phyloP scores from a whole-genome alignment of 2,797 vertebrate species.

The Merluccius polli region DNA sequence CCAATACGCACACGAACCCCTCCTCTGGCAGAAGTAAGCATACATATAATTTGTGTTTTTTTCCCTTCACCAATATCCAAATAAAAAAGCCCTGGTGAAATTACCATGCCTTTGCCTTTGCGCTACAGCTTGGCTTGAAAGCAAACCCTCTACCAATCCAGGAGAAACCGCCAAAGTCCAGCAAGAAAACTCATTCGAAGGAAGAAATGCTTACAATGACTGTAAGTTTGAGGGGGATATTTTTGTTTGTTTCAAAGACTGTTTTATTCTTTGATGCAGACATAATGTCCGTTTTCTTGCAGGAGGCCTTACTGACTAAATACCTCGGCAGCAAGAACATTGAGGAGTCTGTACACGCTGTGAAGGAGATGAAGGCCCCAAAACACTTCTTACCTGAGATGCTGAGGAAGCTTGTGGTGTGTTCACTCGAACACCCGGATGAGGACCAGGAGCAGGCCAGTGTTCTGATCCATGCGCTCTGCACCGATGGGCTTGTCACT shows the following conservation, averaged over 20 bases:
- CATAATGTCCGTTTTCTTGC: not conserved
- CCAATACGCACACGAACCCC: constrained; percentile 86
- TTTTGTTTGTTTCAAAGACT: not conserved
- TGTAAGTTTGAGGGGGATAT: constrained; percentile 65
- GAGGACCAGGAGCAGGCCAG: constrained; percentile 91
- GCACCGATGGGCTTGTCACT: constrained; percentile 84
- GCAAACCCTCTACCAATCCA: constrained; percentile 95
- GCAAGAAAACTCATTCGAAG: constrained; percentile 92
- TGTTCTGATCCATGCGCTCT: constrained; percentile 84
- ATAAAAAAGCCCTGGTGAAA: not conserved
- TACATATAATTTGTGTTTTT: not conserved
- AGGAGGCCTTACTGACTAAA: constrained; percentile 88
- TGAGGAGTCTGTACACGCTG: constrained; percentile 81
- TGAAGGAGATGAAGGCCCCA: constrained; percentile 91
- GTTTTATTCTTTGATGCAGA: not conserved
- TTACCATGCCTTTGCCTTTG: not conserved
- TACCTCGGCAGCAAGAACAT: constrained; percentile 89
- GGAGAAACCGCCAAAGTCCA: constrained; percentile 94
- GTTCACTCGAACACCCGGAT: constrained; percentile 87
- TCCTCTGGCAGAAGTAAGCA: constrained; percentile 87
- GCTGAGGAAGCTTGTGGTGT: constrained; percentile 89
- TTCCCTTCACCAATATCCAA: not conserved
- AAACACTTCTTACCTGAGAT: constrained; percentile 95
- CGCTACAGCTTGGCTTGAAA: constrained; percentile 91
- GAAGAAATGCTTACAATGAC: constrained; percentile 94